These are phyloP conservation scores for Argyra leucocephala DNA, from an alignment of 2,888 invertebrate species.

Conservation along the genomic window DNA sequence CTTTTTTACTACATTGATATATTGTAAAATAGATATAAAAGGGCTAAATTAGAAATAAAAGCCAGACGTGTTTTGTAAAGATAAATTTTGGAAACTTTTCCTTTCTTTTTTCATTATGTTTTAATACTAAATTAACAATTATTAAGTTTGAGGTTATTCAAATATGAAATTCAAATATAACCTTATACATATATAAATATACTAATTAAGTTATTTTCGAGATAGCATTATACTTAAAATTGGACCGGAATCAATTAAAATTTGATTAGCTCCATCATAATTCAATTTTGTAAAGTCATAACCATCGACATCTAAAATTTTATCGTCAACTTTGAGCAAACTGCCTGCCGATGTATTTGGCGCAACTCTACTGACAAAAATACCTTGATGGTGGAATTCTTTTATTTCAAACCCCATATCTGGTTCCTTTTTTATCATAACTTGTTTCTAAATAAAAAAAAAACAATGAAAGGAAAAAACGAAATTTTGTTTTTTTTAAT, in stretches of 20 bases:
- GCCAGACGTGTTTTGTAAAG: too few relatives aligned
- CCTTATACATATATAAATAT: not conserved
- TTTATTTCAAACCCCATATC: constrained; percentile 36
- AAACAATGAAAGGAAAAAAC: too few relatives aligned
- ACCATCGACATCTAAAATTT: constrained; percentile 40
- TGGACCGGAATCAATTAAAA: constrained; percentile 34
- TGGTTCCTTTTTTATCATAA: constrained; percentile 36
- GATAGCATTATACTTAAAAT: constrained; percentile 40
- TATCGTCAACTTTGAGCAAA: constrained; percentile 34
- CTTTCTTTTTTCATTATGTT: too few relatives aligned
- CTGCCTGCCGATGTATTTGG: constrained; percentile 34
- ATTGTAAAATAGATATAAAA: too few relatives aligned
- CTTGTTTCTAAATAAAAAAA: constrained; percentile 31
- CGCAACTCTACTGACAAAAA: constrained; percentile 34
- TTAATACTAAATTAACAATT: too few relatives aligned
- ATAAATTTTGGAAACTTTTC: too few relatives aligned
- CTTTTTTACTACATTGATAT: too few relatives aligned
- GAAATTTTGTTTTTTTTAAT: not conserved
- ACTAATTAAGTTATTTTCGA: constrained; percentile 29
- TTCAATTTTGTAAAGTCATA: constrained; percentile 38
- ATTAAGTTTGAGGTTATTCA: too few relatives aligned
- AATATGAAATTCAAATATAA: too few relatives aligned
- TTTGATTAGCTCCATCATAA: constrained; percentile 34
- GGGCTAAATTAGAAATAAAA: too few relatives aligned
- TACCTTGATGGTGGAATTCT: constrained; percentile 36